phyloP scores from a whole-genome alignment of 2,113 vertebrate genomes.

The Balaeniceps rex region DNA sequence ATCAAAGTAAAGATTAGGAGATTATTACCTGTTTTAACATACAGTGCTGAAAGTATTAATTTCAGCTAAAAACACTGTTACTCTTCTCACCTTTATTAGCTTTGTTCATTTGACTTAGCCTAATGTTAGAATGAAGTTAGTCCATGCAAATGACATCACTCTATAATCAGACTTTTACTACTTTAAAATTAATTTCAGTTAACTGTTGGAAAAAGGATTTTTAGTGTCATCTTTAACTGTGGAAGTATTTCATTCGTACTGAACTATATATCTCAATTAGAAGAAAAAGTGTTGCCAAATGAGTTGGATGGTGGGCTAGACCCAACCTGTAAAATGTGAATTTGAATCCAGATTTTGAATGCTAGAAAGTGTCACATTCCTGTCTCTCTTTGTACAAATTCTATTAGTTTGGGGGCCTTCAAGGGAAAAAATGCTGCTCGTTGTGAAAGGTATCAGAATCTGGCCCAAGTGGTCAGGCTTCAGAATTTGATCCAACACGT shows the following conservation, averaged over 20 bases:
- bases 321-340: not conserved
- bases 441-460: not conserved
- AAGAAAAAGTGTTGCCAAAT: constrained; percentile 3
- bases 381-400: not conserved
- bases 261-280: not conserved
- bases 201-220: constrained; percentile 9
- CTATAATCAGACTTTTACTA: not conserved
- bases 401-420: not conserved
- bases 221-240: not conserved
- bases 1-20: not conserved
- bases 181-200: constrained; percentile 29
- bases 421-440: not conserved
- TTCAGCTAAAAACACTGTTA: not conserved
- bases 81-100: not conserved
- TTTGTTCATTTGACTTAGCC: not conserved
- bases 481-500: not conserved
- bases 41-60: not conserved
- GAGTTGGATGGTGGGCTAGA: not conserved
- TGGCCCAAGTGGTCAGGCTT: not conserved
- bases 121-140: not conserved
- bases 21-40: not conserved
- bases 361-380: not conserved
- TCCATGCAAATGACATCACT: not conserved
- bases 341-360: not conserved
- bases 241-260: not conserved